phyloP scores from a whole-genome alignment of 2,797 vertebrate genomes.

The Pseudopleuronectes americanus region DNA sequence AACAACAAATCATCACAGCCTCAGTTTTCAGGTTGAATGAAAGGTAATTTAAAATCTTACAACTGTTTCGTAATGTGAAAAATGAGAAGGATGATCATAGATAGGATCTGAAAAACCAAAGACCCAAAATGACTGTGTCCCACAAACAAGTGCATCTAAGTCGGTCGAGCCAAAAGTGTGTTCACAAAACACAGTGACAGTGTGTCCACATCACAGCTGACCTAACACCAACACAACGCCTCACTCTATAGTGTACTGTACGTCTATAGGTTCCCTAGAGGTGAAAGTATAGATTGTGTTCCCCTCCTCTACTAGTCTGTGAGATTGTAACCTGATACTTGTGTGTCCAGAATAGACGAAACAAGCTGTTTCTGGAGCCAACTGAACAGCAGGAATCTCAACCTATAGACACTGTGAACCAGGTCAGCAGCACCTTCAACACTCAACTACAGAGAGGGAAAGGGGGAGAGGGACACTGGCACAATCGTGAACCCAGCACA shows the following conservation, averaged over 20 bases:
- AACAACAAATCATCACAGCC: neutral
- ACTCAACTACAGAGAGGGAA: neutral
- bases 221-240: neutral
- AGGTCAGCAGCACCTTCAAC: constrained; percentile 12
- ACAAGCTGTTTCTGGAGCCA: constrained; percentile 66
- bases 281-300: constrained; percentile 18
- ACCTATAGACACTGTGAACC: constrained; percentile 43
- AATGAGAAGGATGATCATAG: neutral
- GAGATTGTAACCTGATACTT: constrained; percentile 38
- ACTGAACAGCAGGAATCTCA: constrained; percentile 42
- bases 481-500: constrained; percentile 1
- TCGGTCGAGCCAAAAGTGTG: no score
- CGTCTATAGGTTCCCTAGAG: constrained; percentile 20
- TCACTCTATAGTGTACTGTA: constrained; percentile 10
- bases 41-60: no score
- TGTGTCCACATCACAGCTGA: constrained; percentile 1
- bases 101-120: neutral
- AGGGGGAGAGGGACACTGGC: neutral
- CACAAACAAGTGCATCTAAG: neutral
- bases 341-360: constrained; percentile 69
- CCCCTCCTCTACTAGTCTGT: neutral
- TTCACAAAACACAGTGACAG: neutral
- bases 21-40: neutral
- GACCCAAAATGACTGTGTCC: no score
- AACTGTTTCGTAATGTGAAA: neutral